Evolutionary conservation across 2,113 vertebrate genomes (phyloP).

Genomic region (Anser brachyrhynchus): DNA sequence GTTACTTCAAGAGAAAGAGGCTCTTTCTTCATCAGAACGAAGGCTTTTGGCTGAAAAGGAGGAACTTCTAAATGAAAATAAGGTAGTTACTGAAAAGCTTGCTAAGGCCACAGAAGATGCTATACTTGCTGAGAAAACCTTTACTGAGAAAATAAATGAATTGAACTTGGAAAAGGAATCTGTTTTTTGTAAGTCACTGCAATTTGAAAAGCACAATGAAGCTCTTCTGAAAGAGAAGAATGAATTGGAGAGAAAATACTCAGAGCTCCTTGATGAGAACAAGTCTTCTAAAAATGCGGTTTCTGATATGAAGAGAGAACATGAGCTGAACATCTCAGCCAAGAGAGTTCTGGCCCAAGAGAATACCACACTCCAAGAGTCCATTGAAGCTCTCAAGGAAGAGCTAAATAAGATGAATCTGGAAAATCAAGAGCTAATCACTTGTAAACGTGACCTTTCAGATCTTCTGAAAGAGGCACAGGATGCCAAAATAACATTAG

Average conservation of each 20-base stretch:
- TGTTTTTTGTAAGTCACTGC: slow-evolving; percentile 55
- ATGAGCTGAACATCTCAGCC: slow-evolving; percentile 71
- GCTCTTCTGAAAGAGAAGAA: slow-evolving; percentile 81
- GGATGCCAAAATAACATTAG: slow-evolving; percentile 57
- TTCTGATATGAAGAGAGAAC: slow-evolving; percentile 77
- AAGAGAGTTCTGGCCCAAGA: slow-evolving; percentile 73
- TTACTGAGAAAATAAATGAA: slow-evolving; percentile 60
- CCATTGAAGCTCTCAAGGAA: slow-evolving; percentile 71
- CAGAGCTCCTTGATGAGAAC: slow-evolving; percentile 79
- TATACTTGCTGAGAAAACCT: slow-evolving; percentile 44
- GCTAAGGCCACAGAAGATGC: slow-evolving; percentile 63
- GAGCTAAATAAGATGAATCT: slow-evolving; percentile 73
- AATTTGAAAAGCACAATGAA: slow-evolving; percentile 77
- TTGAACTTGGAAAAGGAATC: slow-evolving; percentile 81
- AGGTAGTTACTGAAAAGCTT: slow-evolving; percentile 76
- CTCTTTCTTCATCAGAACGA: slow-evolving; percentile 76
- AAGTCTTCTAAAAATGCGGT: slow-evolving; percentile 71
- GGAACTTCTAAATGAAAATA: slow-evolving; percentile 77
- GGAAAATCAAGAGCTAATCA: slow-evolving; percentile 72
- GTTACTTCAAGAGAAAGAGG: slow-evolving; percentile 87
- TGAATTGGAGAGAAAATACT: slow-evolving; percentile 74
- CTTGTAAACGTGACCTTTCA: slow-evolving; percentile 76
- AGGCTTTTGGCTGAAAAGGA: slow-evolving; percentile 82
- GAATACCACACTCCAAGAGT: slow-evolving; percentile 71
- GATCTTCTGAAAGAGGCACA: slow-evolving; percentile 76